Percentiles rank a stretch among this genome's conserved stretches.
Conservation (phyloP, 2,888 invertebrate genomes). For the Acheta domesticus region DNA sequence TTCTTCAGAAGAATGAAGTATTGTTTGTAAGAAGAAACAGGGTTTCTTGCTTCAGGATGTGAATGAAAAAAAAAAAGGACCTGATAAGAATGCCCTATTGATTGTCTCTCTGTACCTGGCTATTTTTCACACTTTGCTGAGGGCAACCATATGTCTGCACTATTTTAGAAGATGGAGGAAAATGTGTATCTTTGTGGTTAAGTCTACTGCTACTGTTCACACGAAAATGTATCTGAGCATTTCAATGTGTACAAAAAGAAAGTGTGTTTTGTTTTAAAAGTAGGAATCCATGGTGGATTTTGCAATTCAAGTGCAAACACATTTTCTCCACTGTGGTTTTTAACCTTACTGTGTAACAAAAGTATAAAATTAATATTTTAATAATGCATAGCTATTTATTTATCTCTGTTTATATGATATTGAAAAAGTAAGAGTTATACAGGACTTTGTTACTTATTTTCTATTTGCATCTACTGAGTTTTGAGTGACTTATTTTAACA, state of each 20-base stretch:
- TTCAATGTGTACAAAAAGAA: slow-evolving; percentile 12
- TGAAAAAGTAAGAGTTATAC: neutral
- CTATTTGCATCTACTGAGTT: slow-evolving; percentile 10
- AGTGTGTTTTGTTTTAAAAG: slow-evolving; percentile 5
- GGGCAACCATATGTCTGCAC: neutral
- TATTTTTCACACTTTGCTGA: neutral
- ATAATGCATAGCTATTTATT: slow-evolving; percentile 18
- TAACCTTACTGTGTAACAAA: slow-evolving; percentile 24
- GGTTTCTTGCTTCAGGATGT: neutral
- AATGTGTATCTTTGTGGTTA: slow-evolving; percentile 18
- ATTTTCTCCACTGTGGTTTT: neutral
- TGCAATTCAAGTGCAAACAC: slow-evolving; percentile 11
- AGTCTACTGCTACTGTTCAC: neutral
- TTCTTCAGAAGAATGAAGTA: neutral
- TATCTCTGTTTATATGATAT: neutral
- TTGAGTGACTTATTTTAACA: slow-evolving; percentile 2
- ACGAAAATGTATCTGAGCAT: neutral
- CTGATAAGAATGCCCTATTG: neutral
- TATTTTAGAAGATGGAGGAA: neutral
- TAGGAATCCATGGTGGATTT: neutral
- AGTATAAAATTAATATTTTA: neutral
- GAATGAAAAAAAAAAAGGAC: neutral
- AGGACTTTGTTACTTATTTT: neutral
- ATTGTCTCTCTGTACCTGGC: neutral
- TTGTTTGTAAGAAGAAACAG: neutral